A percentile compares a stretch with the other conserved stretches of the same genome.
phyloP scores from a whole-genome alignment of 2,797 vertebrate genomes.

The Enteromius paludinosus region DNA sequence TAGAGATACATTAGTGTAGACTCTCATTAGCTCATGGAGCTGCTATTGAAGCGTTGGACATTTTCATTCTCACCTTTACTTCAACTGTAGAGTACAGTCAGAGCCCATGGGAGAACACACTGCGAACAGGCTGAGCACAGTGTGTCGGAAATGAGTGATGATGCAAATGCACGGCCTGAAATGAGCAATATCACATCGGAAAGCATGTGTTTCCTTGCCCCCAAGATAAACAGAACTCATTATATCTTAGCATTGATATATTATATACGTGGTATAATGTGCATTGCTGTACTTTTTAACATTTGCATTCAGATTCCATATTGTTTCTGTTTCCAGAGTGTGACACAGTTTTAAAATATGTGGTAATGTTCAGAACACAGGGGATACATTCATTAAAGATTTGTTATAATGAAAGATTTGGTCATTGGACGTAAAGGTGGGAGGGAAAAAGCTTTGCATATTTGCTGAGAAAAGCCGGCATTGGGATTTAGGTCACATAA shows the following conservation, averaged over 20 bases:
- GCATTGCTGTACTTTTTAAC: constrained; percentile 66
- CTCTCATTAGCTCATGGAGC: constrained; percentile 36
- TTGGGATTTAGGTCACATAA: constrained; percentile 37
- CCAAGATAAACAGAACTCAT: constrained; percentile 71
- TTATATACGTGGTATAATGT: constrained; percentile 70
- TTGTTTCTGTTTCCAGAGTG: constrained; percentile 58
- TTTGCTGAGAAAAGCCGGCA: constrained; percentile 11
- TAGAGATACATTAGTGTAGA: constrained; percentile 35
- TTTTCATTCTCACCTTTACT: constrained; percentile 49
- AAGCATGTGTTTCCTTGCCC: constrained; percentile 65
- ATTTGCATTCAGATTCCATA: constrained; percentile 67
- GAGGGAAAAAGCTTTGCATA: constrained; percentile 11
- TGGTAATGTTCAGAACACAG: constrained; percentile 19
- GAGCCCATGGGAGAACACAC: constrained; percentile 66
- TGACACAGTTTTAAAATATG: constrained; percentile 33
- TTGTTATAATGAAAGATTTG: constrained; percentile 20
- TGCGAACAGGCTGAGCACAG: constrained; percentile 55
- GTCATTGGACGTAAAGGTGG: constrained; percentile 7
- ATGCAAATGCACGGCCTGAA: constrained; percentile 69
- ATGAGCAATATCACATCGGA: constrained; percentile 72
- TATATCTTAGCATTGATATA: constrained; percentile 72
- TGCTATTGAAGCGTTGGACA: constrained; percentile 37
- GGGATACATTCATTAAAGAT: constrained; percentile 48
- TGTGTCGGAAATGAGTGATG: constrained; percentile 74
- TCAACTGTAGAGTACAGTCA: constrained; percentile 51